These are phyloP conservation scores for Poeciliopsis turneri DNA, from an alignment of 2,797 vertebrate species.

Conservation along the genomic window DNA sequence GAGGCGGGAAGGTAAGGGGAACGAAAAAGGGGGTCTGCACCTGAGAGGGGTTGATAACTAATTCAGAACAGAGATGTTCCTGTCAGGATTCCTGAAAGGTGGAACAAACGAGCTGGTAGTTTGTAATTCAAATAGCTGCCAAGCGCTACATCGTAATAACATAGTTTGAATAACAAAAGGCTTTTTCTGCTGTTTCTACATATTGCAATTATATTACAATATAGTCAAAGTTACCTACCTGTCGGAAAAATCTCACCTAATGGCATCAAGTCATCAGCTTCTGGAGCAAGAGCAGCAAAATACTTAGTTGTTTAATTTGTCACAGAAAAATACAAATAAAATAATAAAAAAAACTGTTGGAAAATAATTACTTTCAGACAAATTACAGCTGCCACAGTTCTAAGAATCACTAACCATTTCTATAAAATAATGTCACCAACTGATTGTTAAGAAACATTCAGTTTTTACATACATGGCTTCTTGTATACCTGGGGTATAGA, in stretches of 20 bases:
- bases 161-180: neutral
- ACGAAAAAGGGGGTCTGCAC: neutral
- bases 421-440: neutral
- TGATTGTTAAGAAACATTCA: neutral
- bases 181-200: neutral
- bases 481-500: neutral
- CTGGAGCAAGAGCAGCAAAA: neutral
- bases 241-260: neutral
- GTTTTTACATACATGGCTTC: neutral
- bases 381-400: neutral
- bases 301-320: neutral
- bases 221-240: neutral
- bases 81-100: conserved; percentile 14
- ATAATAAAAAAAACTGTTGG: neutral
- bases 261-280: neutral
- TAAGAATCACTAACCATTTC: neutral
- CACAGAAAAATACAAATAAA: neutral
- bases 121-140: conserved; percentile 1
- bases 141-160: conserved; percentile 10
- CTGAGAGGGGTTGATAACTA: conserved; percentile 10
- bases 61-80: conserved; percentile 1
- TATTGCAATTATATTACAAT: too few relatives aligned
- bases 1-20: conserved; percentile 93
- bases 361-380: neutral
- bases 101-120: neutral